Base-by-base conservation (phyloP, 2,888 invertebrate genomes). In the Vanessa cardui region DNA sequence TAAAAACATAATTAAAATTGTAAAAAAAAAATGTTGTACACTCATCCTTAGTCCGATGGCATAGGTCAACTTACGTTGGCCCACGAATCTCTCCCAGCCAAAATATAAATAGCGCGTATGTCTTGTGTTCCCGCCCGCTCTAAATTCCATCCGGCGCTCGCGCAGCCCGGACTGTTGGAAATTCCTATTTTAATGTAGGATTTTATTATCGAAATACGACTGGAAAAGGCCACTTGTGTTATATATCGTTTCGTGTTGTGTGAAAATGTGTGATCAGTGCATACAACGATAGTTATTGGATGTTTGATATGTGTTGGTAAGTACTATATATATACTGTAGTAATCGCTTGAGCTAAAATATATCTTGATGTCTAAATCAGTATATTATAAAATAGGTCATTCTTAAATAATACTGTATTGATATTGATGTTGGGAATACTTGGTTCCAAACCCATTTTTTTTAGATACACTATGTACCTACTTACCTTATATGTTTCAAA, bases 221-320 rank as follows among this genome's bases (percentile, higher is more conserved):
- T 89, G 89, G 91, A 88, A 12, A 87, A 88, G 91, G 91, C 86
- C 87, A 46, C 47, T 54, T 54, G 65, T 66, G 66, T 56, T 66
- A 15, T n/a, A 65, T 64, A 45, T 44, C 45, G 16, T 46, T 7
- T 31, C 15, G 44, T 66, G 66, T 61, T 75, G 80, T 75, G 88
- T 87, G 86, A 85, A 82, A 80, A 90, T 90, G 90, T 90, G 90
- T 86, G 90, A 89, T 67, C 82, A 86, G 86, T 90, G 90, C 76
- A 80, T 85, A 61, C 89, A 88, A 73, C 87, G 90, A 73, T 90
- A 79, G 80, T 70, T 77, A 71, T 63, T 71, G 74, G 75, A 84
- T 84, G 83, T 84, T 80, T 81, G 78, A 75, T 77, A 62, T 33
- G 61, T 61, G 61, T 72, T 74, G 78, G 79, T 78, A 68, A 75